Base-by-base conservation (phyloP, 2,888 invertebrate genomes). In the Amorpha juglandis region DNA sequence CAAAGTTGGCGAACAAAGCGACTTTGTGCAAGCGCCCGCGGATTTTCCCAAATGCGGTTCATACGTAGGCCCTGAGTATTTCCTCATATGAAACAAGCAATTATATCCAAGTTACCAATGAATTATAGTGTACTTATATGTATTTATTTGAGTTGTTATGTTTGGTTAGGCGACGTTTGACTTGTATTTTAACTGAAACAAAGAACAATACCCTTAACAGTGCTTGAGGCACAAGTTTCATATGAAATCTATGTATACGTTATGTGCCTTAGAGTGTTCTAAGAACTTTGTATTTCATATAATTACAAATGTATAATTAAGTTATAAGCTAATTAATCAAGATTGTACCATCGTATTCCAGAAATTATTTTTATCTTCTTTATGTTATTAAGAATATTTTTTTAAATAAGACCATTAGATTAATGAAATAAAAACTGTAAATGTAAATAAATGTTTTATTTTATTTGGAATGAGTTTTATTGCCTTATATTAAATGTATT, bases 1-100 rank as follows among this genome's bases (percentile, higher is more conserved):
- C 16, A 95, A 96, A 87, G 96, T 97, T 3, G 97, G 97, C 0
- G 94, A 95, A 62, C 79, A 90, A 45, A 83, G 89, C 27, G 95
- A 97, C 77, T 95, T 97, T 84, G 94, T 95, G 0, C 84, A 94
- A 63, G 93, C 95, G 0, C 97, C 97, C 0, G 83, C 94, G 21
- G 95, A 96, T 79, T 97, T 97, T 81, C 97, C 97, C 0, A 95
- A 95, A 73, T 97, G 97, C 80, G 96, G 97, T 12, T 96, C 96
- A 67, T 97, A 95, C 84, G 91, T 96, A 48, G 95, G 97, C 53
- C 96, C 96, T 0, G 96, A 96, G 74, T 96, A 96, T 84, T 96
- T 96, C 81, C 92, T 96, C 67, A 95, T 95, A 76, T 89, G 71
- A 79, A 48, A 55, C 64, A 14, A 55, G 9, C 35, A 33, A 1